Percentiles rank a stretch among this genome's conserved stretches.
Conservation (phyloP, 2,113 vertebrate species). For the Morone chrysops region DNA sequence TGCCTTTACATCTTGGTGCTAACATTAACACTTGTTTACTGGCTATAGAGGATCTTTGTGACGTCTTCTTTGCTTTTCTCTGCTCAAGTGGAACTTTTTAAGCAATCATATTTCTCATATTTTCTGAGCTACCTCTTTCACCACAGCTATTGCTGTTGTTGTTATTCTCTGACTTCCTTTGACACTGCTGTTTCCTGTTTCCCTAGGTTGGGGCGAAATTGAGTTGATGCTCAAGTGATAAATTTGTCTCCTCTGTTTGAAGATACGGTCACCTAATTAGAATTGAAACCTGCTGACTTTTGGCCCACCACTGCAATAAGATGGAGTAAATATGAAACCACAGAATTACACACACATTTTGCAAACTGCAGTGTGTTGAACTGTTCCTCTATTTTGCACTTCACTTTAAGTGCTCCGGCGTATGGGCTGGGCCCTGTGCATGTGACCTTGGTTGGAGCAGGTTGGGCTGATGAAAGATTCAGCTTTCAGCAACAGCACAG, state of each 20-base stretch:
- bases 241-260: constrained; percentile 26
- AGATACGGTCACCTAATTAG: neutral
- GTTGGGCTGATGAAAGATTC: constrained; percentile 56
- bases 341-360: neutral
- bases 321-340: constrained; percentile 2
- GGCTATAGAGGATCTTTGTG: neutral
- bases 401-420: neutral
- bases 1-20: constrained; percentile 4
- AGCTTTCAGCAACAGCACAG: constrained; percentile 55
- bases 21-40: constrained; percentile 18
- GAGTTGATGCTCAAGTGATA: neutral
- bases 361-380: neutral
- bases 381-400: constrained; percentile 10
- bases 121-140: constrained; percentile 43
- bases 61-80: neutral
- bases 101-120: constrained; percentile 8
- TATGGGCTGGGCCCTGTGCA: neutral
- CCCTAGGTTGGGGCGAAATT: constrained; percentile 6
- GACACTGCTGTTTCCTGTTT: constrained; percentile 71
- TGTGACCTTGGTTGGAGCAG: constrained; percentile 37
- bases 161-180: constrained; percentile 70
- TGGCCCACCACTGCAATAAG: neutral
- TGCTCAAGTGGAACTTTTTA: neutral
- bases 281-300: neutral
- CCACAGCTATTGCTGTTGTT: constrained; percentile 55